Percentiles rank a stretch among this genome's conserved stretches.
phyloP scores from a whole-genome alignment of 2,113 vertebrate genomes.

The Lepisosteus osseus region DNA sequence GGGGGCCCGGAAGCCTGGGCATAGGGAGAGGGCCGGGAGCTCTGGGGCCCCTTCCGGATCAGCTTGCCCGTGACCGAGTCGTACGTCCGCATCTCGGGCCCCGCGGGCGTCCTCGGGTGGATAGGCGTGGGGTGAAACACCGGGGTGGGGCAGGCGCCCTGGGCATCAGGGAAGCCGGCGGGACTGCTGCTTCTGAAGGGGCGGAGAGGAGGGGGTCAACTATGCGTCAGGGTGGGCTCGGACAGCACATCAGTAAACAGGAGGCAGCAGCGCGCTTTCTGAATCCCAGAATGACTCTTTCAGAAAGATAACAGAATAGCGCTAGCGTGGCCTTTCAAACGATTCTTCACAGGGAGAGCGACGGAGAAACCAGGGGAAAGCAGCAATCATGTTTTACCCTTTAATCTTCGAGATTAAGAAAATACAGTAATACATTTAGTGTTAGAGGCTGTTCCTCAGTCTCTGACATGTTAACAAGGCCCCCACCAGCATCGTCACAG shows the following conservation, averaged over 20 bases:
- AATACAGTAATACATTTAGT: too few relatives aligned
- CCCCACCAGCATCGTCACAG: too few relatives aligned
- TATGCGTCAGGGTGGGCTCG: not conserved
- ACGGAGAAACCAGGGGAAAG: too few relatives aligned
- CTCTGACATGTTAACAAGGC: too few relatives aligned
- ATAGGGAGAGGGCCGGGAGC: conserved; percentile 52
- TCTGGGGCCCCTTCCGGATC: conserved; percentile 53
- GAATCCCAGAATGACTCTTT: too few relatives aligned
- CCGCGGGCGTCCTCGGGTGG: conserved; percentile 66
- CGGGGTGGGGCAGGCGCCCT: conserved; percentile 59
- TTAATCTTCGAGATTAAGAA: too few relatives aligned
- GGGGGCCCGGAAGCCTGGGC: conserved; percentile 66
- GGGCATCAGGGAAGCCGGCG: conserved; percentile 70
- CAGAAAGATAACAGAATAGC: not conserved
- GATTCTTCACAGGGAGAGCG: too few relatives aligned
- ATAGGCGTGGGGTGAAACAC: conserved; percentile 75
- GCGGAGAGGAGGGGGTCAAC: not conserved
- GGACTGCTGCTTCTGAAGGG: conserved; percentile 80
- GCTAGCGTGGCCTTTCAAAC: not conserved
- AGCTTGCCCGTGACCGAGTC: conserved; percentile 73
- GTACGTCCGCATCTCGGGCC: conserved; percentile 72
- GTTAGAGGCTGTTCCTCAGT: too few relatives aligned
- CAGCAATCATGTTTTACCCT: too few relatives aligned
- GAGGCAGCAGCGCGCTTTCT: not conserved
- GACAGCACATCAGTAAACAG: not conserved